Conservation (phyloP, 2,113 vertebrate species). For the Atlantisia rogersi region DNA sequence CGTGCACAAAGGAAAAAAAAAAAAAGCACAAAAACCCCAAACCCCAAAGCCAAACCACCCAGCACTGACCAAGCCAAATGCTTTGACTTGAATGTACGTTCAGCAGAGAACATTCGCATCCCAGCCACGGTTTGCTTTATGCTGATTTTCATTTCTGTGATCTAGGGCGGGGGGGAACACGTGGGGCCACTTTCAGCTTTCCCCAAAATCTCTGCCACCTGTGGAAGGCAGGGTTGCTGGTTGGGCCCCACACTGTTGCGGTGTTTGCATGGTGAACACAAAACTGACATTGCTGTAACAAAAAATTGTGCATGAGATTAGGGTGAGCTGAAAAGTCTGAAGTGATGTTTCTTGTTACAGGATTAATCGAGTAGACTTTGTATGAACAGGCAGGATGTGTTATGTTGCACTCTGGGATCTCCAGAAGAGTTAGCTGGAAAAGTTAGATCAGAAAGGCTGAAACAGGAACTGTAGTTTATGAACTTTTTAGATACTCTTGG, state of each 20-base stretch:
- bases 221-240: neutral
- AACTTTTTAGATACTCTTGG: neutral
- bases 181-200: neutral
- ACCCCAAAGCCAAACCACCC: neutral
- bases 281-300: neutral
- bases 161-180: neutral
- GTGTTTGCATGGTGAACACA: neutral
- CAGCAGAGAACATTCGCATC: neutral
- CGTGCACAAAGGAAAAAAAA: slow-evolving; percentile 36
- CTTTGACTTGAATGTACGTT: slow-evolving; percentile 29
- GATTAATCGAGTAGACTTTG: neutral
- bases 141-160: slow-evolving; percentile 21
- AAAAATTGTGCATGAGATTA: neutral
- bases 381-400: neutral
- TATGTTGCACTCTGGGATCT: neutral
- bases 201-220: neutral
- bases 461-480: neutral
- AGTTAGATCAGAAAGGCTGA: neutral
- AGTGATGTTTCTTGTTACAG: neutral
- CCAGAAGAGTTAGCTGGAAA: neutral
- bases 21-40: neutral
- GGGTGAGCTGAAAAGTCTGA: neutral
- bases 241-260: neutral
- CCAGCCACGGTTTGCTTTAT: neutral
- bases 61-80: slow-evolving; percentile 17